phyloP scores from a whole-genome alignment of 2,797 vertebrate species.

The Leptodactylus fallax region DNA sequence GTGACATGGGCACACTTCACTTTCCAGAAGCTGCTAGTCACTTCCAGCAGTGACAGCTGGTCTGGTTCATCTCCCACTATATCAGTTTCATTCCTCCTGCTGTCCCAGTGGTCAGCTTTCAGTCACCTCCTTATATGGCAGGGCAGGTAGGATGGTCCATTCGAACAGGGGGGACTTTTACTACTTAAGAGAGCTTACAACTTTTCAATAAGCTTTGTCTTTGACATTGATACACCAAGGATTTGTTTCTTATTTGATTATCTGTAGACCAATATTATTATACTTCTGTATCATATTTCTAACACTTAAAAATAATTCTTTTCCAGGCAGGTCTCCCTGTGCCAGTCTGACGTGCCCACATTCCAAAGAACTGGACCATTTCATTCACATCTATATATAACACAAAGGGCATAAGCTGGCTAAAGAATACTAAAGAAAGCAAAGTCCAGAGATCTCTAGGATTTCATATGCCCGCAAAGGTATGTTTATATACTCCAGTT shows the following conservation, averaged over 20 bases:
- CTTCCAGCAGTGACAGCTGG: constrained; percentile 71
- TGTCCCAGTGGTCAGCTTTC: constrained; percentile 67
- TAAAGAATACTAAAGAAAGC: background rate
- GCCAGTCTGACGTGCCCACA: constrained; percentile 33
- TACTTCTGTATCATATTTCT: background rate
- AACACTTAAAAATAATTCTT: constrained; percentile 3
- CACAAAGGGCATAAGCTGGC: constrained; percentile 61
- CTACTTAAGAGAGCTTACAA: background rate
- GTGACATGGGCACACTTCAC: constrained; percentile 34
- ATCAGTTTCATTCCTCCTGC: constrained; percentile 38
- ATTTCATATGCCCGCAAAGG: constrained; percentile 15
- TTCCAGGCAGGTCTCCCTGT: background rate
- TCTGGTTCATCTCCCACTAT: constrained; percentile 59
- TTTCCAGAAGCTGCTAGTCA: constrained; percentile 82
- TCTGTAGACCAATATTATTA: background rate
- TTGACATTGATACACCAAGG: background rate
- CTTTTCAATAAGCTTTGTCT: background rate
- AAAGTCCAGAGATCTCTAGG: background rate
- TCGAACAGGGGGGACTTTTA: background rate
- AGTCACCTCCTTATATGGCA: constrained; percentile 72
- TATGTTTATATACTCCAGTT: constrained; percentile 4
- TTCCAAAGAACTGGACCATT: constrained; percentile 67
- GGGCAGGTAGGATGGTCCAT: constrained; percentile 59
- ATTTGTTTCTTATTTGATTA: background rate
- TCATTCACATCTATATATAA: constrained; percentile 75